Conservation (phyloP, 2,888 invertebrate species). For the Hyalella azteca region DNA sequence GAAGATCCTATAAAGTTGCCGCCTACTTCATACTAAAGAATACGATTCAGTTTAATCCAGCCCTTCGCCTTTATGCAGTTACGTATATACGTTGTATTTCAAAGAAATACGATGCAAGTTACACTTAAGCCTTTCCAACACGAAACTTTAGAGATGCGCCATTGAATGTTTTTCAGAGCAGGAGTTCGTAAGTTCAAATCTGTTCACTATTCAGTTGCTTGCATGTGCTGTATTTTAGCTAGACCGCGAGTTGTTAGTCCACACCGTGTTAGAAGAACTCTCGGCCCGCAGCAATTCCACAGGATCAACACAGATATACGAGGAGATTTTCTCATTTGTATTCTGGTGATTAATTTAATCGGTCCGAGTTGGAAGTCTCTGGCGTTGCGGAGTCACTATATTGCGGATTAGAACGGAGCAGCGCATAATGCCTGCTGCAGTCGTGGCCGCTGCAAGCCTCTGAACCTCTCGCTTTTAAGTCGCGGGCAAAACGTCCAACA, state of each 20-base stretch:
- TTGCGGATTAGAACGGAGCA: constrained; percentile 22
- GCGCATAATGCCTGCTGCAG: not conserved
- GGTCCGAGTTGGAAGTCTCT: constrained; percentile 1
- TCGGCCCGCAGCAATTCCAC: constrained; percentile 9
- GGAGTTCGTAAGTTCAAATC: too few species aligned
- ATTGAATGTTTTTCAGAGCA: too few species aligned
- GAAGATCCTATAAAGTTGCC: too few species aligned
- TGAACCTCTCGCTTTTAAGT: too few species aligned
- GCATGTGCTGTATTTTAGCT: too few species aligned
- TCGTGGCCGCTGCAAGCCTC: not conserved
- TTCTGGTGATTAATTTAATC: constrained; percentile 36
- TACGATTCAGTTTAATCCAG: too few species aligned
- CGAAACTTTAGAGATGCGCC: not conserved
- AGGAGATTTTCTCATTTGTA: constrained; percentile 24
- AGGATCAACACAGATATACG: constrained; percentile 24
- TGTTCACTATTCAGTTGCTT: too few species aligned
- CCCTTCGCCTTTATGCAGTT: too few species aligned
- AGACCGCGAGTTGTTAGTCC: not conserved
- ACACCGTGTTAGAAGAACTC: not conserved
- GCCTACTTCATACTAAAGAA: too few species aligned
- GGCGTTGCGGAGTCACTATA: constrained; percentile 22
- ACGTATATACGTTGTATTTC: too few species aligned
- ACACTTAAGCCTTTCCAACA: not conserved
- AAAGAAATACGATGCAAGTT: too few species aligned
- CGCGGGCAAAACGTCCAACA: too few species aligned